Base-by-base conservation (phyloP, 2,113 vertebrate species). In the Equus przewalskii region DNA sequence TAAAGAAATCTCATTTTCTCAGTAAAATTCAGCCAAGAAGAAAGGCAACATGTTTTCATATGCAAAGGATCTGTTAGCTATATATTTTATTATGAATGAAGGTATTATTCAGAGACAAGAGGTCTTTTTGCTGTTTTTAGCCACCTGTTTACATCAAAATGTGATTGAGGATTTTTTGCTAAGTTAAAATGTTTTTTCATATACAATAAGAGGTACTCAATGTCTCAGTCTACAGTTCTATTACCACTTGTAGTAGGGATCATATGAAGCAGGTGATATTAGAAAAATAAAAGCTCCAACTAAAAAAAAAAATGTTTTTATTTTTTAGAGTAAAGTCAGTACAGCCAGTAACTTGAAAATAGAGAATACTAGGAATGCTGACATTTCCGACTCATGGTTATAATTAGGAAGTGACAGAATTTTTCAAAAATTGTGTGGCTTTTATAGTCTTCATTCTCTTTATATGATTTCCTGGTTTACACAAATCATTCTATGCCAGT, bases 331-430 rank as follows among this genome's bases (percentile, higher is more conserved):
- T 97, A 93, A 95, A 96, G 54, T 89, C 46, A 75, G 49, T 89
- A 80, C 16, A 87, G 19, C 58, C 62, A 97, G 70, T 90, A 92
- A 90, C 75, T 94, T 95, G 84, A 88, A 95, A 93, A 75, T 80
- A 82, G 78, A 79, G 91, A 95, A 78, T 69, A 64, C 44, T 41
- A 69, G 51, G 79, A 96, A 84, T 81, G 89, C 58, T 95, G 70
- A 94, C 75, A 94, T 97, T 97, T 96, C 65, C 51, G 83, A 83
- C 83, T 95, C 88, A 90, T 70, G 51, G 73, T 89, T 98, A 94
- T 95, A 96, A 94, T 96, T 97, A 96, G 94, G 19, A 91, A 96
- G 78, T 91, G 89, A 79, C 89, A 96, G 49, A 82, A 91, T 92
- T 97, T 82, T 54, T 62, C 26, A 2, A 33, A 60, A 93, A 56